Percentiles rank a stretch among this genome's conserved stretches.
phyloP scores from a whole-genome alignment of 2,797 vertebrate genomes.

The Sebastes minor region DNA sequence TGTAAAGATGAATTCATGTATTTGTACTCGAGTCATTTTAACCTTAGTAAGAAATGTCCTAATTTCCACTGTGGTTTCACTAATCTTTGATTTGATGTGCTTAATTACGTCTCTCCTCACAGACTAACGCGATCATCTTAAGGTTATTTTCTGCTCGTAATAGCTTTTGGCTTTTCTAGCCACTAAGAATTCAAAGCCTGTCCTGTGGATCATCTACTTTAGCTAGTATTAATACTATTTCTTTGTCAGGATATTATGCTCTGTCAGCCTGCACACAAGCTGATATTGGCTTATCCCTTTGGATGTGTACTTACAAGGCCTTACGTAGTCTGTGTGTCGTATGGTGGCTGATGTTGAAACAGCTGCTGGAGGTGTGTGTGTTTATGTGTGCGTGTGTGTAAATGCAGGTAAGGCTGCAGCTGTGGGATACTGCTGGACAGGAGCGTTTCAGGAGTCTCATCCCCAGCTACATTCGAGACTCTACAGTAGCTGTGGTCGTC shows the following conservation, averaged over 20 bases:
- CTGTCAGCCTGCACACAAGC: conserved; percentile 48
- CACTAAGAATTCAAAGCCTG: conserved; percentile 45
- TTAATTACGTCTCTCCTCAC: conserved; percentile 56
- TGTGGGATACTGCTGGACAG: conserved; percentile 95
- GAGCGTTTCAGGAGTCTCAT: conserved; percentile 95
- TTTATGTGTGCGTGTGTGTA: conserved; percentile 21
- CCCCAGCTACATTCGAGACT: conserved; percentile 95
- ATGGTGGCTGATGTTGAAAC: conserved; percentile 14
- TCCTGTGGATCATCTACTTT: conserved; percentile 61
- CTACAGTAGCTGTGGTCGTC: conserved; percentile 93
- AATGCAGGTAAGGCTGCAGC: conserved; percentile 90
- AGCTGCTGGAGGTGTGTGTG: conserved; percentile 12
- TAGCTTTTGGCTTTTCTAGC: conserved; percentile 43
- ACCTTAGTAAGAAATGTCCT: conserved; percentile 19
- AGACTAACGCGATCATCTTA: conserved; percentile 66
- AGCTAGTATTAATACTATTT: conserved; percentile 56
- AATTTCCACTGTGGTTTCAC: conserved; percentile 50
- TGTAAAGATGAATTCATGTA: neutral
- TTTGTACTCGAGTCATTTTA: conserved; percentile 6
- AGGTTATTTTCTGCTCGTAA: conserved; percentile 64
- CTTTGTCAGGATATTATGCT: conserved; percentile 48
- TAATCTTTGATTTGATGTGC: conserved; percentile 74
- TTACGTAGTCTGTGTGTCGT: conserved; percentile 18
- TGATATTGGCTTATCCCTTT: conserved; percentile 59
- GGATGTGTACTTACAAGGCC: conserved; percentile 22